Evolutionary conservation across 2,888 invertebrate genomes (phyloP), one percentile per base, ranked within the genome.

Genomic region (Drosophila macrothrix): DNA sequence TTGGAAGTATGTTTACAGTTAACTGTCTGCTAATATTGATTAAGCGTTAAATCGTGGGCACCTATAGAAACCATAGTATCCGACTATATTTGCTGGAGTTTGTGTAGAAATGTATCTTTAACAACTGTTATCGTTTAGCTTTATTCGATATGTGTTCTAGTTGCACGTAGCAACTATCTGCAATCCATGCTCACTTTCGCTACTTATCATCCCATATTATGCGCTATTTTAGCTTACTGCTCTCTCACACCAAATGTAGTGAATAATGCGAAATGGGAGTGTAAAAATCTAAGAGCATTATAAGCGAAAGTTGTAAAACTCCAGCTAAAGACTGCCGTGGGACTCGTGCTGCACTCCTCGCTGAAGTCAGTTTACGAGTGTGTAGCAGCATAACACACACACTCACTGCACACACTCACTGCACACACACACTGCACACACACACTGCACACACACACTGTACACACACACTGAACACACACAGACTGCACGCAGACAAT

Each of bases 241-340:
- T 46, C 4, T 46, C 14, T 14, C 14, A 16, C 35, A 9, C 52
- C 25, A 43, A 56, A 52, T 22, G 31, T 41, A 55, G 50, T 50
- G 49, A 54, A 25, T 65, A 65, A 76, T 64, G 46, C 60, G 60
- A 43, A 63, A 66, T 66, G 35, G 25, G 25, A 22, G 35, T 62
- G 53, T 53, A 25, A 64, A 67, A 43, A 53, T 50, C 9, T 41
- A 39, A 49, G 64, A 55, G 43, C 35, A 62, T 62, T 67, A 55
- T 61, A 43, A 49, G 49, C 37, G n/a, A 29, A 73, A 73, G 55
- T 55, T 55, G 69, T 59, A 43, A 50, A 69, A 39, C 55, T 64
- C 28, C 4, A 53, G 60, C 35, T 78, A 79, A 78, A 54, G 56
- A 67, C 53, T 61, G 63, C 41, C 66, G 39, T 31, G 79, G 60